Evolutionary conservation across 2,888 invertebrate genomes (phyloP).

Genomic region (Nemotelus nigrinus): DNA sequence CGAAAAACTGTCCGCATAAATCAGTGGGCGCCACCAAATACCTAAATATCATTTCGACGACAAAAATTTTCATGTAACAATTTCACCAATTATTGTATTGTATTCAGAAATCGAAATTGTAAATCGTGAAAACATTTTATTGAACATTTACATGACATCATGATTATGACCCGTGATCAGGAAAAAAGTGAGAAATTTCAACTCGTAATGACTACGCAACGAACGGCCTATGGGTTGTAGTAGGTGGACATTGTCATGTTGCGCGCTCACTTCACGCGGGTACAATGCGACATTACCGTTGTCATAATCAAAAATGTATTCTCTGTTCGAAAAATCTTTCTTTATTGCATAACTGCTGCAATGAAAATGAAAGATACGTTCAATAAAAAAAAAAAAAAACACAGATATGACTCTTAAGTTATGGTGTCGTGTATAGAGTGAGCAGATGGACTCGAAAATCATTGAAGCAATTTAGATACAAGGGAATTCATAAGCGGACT

Average conservation of each 20-base stretch:
- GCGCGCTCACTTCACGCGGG: background rate
- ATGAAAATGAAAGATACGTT: background rate
- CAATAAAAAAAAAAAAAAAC: no score
- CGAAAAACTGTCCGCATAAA: no score
- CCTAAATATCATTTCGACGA: no score
- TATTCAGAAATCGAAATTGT: constrained; percentile 17
- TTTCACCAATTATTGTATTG: constrained; percentile 18
- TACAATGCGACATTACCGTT: background rate
- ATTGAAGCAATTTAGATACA: no score
- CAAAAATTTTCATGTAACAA: background rate
- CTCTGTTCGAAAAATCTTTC: background rate
- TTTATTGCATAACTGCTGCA: background rate
- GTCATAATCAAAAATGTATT: background rate
- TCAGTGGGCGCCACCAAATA: no score
- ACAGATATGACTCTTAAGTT: no score
- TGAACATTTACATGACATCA: constrained; percentile 19
- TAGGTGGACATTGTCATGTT: background rate
- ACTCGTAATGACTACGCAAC: no score
- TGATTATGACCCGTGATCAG: background rate
- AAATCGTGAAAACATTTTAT: constrained; percentile 22
- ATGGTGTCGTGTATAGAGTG: no score
- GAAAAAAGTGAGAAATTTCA: no score
- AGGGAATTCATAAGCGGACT: no score
- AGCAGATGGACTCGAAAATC: no score
- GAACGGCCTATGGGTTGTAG: background rate